Base-by-base conservation (phyloP, 2,888 invertebrate genomes). In the Diachrysia chrysitis region DNA sequence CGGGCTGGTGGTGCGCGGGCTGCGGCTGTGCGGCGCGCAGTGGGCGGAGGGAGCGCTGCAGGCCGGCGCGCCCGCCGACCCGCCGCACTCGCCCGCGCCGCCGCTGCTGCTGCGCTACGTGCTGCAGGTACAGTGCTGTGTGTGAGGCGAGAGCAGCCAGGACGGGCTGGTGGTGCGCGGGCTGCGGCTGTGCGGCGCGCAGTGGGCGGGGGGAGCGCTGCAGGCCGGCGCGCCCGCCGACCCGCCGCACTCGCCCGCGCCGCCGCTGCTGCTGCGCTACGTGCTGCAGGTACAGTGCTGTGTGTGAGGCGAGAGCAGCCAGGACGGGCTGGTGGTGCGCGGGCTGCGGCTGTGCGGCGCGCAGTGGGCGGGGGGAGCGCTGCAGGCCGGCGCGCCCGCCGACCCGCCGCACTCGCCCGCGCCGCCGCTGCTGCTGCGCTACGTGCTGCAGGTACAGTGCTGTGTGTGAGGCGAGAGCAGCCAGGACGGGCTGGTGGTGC, bases 331-430 rank as follows among this genome's bases (percentile, higher is more conserved):
- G 62, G 71, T 84, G 32, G 83, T 92, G 76, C 37, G 48, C 37
- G 94, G 93, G 10, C 81, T 94, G 78, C 82, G 82, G 7, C 58
- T 93, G 80, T 69, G 88, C 73, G 95, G 94, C 59, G 90, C 85
- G 12, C 74, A 56, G 77, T 92, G 90, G 90, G 72, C 66, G 29
- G 78, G 21, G 25, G 87, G 77, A 12, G 86, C 81, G 66, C 81
- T 90, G 76, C 69, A 10, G 67, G 76, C 85, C 64, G 74, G 82
- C 67, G 55, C 69, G 62, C 64, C 80, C 68, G 32, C 63, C 67
- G 78, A 81, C 12, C 83, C 92, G 66, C 88, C 91, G 70, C 87
- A 87, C 76, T 69, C 79, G 37, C 82, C 88, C 76, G 93, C 93
- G 71, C 95, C 94, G 35, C 87, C 91, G 2, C 85, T 94, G 6